Evolutionary conservation across 2,113 vertebrate genomes (phyloP), one percentile per base, ranked within the genome.

Genomic region (mouse (Mus musculus)): DNA sequence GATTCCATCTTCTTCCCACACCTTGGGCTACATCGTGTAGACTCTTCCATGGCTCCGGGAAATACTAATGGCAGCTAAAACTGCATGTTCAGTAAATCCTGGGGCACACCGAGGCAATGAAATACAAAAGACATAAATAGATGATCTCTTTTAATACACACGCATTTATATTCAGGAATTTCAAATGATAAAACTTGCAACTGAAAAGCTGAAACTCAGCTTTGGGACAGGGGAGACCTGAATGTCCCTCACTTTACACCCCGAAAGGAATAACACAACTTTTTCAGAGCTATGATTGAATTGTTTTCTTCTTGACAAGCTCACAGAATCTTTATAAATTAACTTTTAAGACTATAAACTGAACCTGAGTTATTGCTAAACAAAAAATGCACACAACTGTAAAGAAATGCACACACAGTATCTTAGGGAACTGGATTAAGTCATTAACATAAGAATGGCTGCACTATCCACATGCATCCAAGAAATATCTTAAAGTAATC

Each of bases 401-500:
- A 67, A 90, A 93, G 6, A 88, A 71, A 77, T 63, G 26, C 52
- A 89, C 5, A 86, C 17, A 17, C 16, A 52, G 3, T 89, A 94
- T 93, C 26, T 65, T 65, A 93, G 90, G 42, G 59, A 54, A 0
- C 17, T 63, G 1, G 24, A 54, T 78, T 28, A 84, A 56, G 12
- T 77, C 69, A 89, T 90, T 80, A 72, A 72, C 46, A 11, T 17
- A 46, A 88, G 73, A 10, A 94, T 65, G 5, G 63, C 12, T 91
- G 33, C 20, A 92, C 11, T 91, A 4, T 30, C 63, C 3, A 87
- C 28, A 86, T 36, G 93, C 71, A 39, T 28, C n/a, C 46, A 56
- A 93, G 42, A 93, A 91, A 94, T 67, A 89, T 10, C 1, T 36
- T 77, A 91, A 67, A 52, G 86, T 24, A 95, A 54, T 49, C 89